Base-by-base conservation (phyloP, 2,888 invertebrate genomes). In the Parnassius mnemosyne region DNA sequence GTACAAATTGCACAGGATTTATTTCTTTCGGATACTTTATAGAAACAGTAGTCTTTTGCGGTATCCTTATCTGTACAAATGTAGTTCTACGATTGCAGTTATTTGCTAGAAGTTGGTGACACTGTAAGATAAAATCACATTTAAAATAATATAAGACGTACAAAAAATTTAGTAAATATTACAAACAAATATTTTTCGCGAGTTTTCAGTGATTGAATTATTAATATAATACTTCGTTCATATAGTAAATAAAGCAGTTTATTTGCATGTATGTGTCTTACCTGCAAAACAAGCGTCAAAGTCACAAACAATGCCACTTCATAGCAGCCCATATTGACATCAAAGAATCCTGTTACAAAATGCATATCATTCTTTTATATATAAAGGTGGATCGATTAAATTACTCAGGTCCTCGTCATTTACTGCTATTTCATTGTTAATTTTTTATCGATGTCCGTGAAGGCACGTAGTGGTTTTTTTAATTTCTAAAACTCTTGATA, bases 221-320 rank as follows among this genome's bases (percentile, higher is more conserved):
- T 12, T 11, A 34, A 46, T 10, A 47, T n/a, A 54, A 25, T 11
- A 50, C 59, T 62, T 52, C 44, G 53, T 54, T 20, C 34, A 34
- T 34, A 53, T 60, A 58, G 25, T 53, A 60, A 53, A 63, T 60
- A 63, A 57, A 53, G 53, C 53, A 60, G 54, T n/a, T 46, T 3
- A 43, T 51, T 11, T 43, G 25, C 10, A 53, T 43, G 16, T n/a
- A 42, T n/a, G 3, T 13, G 9, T 34, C 73, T 79, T 74, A 89
- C 88, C 83, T 84, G 81, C n/a, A 81, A 65, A n/a, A 81, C 47
- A 59, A 78, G 72, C 62, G 82, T 57, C 60, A 71, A 74, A 16
- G 70, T 64, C 61, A 76, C 70, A 41, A 81, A 63, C 64, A 80
- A 61, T 55, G 76, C 63, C 53, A 74, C 70, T 64, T 68, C 68